These are phyloP conservation scores for Ceyx erithaca DNA, from an alignment of 2,797 vertebrate species.

Conservation along the genomic window DNA sequence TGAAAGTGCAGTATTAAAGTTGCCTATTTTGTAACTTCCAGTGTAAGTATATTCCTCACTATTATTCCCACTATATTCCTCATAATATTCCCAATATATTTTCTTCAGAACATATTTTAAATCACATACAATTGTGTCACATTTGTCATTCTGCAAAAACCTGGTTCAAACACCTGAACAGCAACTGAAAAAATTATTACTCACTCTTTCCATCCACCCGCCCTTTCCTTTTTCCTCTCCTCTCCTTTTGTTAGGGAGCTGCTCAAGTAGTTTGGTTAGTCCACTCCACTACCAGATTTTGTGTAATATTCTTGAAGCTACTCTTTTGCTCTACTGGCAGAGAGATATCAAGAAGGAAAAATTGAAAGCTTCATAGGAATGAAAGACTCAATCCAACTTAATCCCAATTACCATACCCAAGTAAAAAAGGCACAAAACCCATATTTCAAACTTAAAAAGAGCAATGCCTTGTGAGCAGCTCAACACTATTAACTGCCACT, in stretches of 20 bases:
- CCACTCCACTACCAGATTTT: background rate
- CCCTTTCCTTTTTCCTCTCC: background rate
- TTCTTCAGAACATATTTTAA: background rate
- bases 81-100: background rate
- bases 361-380: background rate
- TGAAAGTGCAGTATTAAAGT: background rate
- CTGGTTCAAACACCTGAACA: background rate
- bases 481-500: background rate
- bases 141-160: background rate
- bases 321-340: slow-evolving; percentile 25
- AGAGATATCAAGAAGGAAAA: slow-evolving; percentile 14
- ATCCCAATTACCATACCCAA: background rate
- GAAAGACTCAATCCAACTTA: background rate
- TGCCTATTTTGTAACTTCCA: background rate
- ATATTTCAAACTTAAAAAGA: background rate
- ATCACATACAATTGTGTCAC: background rate
- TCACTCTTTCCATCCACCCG: background rate
- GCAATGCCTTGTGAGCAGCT: background rate
- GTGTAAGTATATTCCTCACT: background rate
- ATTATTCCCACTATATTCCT: background rate
- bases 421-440: background rate
- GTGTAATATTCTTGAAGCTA: background rate
- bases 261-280: background rate
- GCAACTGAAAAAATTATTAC: background rate
- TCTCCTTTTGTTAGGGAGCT: background rate